Conservation (phyloP, 2,113 vertebrate species). For the Apistogramma diplotaenia region DNA sequence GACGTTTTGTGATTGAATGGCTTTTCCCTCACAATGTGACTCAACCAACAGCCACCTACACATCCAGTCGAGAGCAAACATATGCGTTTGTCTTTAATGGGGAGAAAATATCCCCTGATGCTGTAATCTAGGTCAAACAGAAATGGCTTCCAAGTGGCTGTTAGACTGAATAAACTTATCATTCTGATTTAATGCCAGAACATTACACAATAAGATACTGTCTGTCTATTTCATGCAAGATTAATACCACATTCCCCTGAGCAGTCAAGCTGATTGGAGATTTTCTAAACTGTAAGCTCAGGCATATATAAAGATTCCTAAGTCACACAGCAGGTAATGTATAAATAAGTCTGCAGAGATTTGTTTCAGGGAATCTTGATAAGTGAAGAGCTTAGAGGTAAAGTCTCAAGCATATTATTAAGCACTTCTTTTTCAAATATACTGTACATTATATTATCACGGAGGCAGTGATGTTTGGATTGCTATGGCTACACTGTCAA, state of each 20-base stretch:
- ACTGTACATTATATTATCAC: conserved; percentile 10
- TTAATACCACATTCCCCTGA: conserved; percentile 55
- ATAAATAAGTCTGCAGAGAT: conserved; percentile 19
- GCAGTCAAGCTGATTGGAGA: conserved; percentile 59
- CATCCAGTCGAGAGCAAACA: conserved; percentile 52
- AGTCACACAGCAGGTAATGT: conserved; percentile 10
- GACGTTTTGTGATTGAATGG: conserved; percentile 33
- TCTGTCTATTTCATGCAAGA: conserved; percentile 56
- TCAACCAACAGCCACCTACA: conserved; percentile 58
- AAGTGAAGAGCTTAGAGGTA: conserved; percentile 8
- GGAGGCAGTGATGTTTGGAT: conserved; percentile 14
- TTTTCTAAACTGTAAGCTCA: conserved; percentile 64
- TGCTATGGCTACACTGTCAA: conserved; percentile 33
- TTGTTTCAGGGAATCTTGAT: conserved; percentile 5
- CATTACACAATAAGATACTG: conserved; percentile 25
- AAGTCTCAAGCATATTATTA: conserved; percentile 15
- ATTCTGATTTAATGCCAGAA: conserved; percentile 44
- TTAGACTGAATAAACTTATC: conserved; percentile 54
- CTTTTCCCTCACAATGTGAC: conserved; percentile 46
- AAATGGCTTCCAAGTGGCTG: conserved; percentile 44
- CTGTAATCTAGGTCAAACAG: conserved; percentile 61
- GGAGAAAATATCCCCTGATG: conserved; percentile 54
- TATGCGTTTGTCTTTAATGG: conserved; percentile 64
- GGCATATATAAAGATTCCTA: conserved; percentile 44
- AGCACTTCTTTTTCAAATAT: neutral